Conservation (phyloP, 2,888 invertebrate species). For the Eulithis testata region DNA sequence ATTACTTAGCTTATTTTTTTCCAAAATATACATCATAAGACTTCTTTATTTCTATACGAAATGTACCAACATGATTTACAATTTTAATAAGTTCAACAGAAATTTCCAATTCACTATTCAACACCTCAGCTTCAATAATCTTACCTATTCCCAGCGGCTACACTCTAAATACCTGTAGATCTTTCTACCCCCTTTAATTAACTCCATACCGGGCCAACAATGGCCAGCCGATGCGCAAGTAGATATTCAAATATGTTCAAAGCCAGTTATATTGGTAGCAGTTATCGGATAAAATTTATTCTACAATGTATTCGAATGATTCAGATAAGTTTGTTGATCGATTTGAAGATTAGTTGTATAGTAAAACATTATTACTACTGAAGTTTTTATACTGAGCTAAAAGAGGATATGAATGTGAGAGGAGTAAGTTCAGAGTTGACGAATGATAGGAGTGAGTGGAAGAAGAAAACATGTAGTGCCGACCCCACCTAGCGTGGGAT, state of each 20-base stretch:
- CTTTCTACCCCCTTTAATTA: constrained; percentile 80
- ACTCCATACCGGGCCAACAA: constrained; percentile 84
- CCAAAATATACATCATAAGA: too few relatives aligned
- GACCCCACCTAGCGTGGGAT: too few relatives aligned
- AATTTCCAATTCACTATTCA: constrained; percentile 47
- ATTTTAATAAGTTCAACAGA: constrained; percentile 38
- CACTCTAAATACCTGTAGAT: constrained; percentile 77
- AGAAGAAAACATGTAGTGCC: too few relatives aligned
- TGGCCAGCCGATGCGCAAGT: constrained; percentile 76
- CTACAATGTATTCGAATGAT: constrained; percentile 26
- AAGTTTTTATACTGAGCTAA: too few relatives aligned
- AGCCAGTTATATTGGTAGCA: constrained; percentile 73
- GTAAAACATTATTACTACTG: too few relatives aligned
- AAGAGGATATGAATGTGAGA: too few relatives aligned
- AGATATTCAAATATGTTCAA: constrained; percentile 84
- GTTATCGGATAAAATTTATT: constrained; percentile 56
- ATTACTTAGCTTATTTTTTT: too few relatives aligned
- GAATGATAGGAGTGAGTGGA: too few relatives aligned
- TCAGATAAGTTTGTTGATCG: constrained; percentile 21
- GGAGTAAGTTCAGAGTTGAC: too few relatives aligned
- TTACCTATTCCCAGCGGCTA: constrained; percentile 52
- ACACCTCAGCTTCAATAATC: constrained; percentile 56
- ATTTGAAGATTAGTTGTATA: constrained; percentile 2
- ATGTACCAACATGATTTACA: constrained; percentile 7
- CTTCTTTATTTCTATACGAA: too few relatives aligned